Conservation (phyloP, 2,888 invertebrate species). For the Miltochrista miniata region DNA sequence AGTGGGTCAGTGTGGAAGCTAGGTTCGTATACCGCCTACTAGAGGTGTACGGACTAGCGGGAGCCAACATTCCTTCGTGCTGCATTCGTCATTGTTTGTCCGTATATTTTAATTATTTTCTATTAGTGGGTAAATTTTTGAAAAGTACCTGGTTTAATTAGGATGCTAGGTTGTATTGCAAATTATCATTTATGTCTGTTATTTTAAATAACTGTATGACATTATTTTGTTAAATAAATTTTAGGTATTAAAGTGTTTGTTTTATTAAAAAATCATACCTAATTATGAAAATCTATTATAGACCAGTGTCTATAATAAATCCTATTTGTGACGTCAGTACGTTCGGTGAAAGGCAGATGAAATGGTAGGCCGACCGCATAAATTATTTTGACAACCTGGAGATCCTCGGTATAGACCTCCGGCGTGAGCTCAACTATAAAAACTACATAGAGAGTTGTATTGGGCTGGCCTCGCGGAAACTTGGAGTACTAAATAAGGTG, state of each 20-base stretch:
- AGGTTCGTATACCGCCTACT: too few species aligned
- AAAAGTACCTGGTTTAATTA: conserved; percentile 84
- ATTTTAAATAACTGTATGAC: conserved; percentile 83
- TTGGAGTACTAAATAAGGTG: too few species aligned
- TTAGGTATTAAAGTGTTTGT: conserved; percentile 70
- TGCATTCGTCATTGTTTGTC: conserved; percentile 75
- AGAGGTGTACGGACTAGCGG: conserved; percentile 43
- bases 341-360: too few species aligned
- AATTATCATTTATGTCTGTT: conserved; percentile 83
- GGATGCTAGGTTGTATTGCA: conserved; percentile 82
- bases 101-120: conserved; percentile 52
- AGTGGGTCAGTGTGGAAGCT: conserved; percentile 45
- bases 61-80: conserved; percentile 82
- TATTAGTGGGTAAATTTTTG: conserved; percentile 76
- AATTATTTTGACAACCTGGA: too few species aligned
- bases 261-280: conserved; percentile 54
- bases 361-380: too few species aligned
- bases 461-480: too few species aligned
- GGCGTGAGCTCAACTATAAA: too few species aligned
- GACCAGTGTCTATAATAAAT: too few species aligned
- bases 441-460: too few species aligned
- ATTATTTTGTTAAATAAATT: conserved; percentile 84
- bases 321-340: too few species aligned
- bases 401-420: too few species aligned
- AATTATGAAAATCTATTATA: too few species aligned